phyloP scores from a whole-genome alignment of 2,797 vertebrate genomes.

The Nyctibius grandis region DNA sequence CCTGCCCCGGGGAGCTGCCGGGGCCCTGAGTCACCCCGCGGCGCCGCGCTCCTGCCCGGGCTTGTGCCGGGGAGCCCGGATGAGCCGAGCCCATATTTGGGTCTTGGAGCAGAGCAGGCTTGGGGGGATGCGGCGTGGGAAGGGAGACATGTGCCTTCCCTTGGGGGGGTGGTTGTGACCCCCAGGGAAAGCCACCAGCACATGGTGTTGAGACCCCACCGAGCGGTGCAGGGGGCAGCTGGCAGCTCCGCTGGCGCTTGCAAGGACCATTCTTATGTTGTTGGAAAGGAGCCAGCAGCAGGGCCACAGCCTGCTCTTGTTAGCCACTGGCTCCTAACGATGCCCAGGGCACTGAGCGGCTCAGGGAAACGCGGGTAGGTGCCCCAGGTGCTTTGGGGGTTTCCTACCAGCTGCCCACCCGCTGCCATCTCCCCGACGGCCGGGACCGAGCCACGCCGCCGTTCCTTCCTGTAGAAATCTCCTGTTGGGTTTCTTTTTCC shows the following conservation, averaged over 20 bases:
- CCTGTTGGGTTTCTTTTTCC: neutral
- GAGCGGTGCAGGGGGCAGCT: neutral
- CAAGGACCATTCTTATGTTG: rapidly evolving
- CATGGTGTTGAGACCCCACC: rapidly evolving
- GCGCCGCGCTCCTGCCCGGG: neutral
- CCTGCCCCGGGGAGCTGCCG: neutral
- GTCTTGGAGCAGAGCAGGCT: neutral
- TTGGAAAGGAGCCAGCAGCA: neutral
- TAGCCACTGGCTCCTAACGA: rapidly evolving
- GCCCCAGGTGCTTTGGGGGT: neutral
- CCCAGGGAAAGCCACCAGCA: neutral
- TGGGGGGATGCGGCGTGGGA: rapidly evolving
- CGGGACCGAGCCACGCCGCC: rapidly evolving
- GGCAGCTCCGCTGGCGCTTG: rapidly evolving
- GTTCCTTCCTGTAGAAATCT: neutral
- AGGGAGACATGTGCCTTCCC: neutral
- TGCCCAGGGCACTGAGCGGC: rapidly evolving
- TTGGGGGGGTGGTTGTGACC: neutral
- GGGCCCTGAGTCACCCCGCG: conserved; percentile 29
- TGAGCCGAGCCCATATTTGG: neutral
- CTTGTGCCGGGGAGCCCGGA: neutral
- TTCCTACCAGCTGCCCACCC: rapidly evolving
- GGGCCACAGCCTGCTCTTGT: rapidly evolving
- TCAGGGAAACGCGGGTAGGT: rapidly evolving
- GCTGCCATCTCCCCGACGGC: neutral